Evolutionary conservation across 2,888 invertebrate genomes (phyloP).

Genomic region (Scaptomyza cyrtandrae): DNA sequence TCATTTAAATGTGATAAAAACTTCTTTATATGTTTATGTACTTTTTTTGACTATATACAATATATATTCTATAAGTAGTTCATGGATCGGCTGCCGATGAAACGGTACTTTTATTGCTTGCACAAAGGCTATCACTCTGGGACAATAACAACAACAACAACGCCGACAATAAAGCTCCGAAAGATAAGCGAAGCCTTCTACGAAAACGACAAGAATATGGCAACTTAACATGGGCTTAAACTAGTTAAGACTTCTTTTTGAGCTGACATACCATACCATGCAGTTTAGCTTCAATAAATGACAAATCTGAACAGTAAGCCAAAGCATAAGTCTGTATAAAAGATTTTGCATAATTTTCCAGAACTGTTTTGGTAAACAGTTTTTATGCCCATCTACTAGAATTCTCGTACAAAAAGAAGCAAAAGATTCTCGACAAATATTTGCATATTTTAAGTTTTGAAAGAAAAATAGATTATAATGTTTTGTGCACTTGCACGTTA

Average conservation of each 20-base stretch:
- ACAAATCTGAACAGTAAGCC: not conserved
- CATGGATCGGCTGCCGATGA: constrained; percentile 48
- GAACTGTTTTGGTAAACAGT: not conserved
- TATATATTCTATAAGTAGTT: constrained; percentile 54
- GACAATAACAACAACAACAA: constrained; percentile 19
- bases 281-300: not conserved
- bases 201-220: not conserved
- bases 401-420: too few relatives aligned
- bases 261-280: not conserved
- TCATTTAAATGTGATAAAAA: constrained; percentile 49
- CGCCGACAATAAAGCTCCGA: constrained; percentile 39
- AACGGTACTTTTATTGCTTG: constrained; percentile 66
- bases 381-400: too few relatives aligned
- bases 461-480: too few relatives aligned
- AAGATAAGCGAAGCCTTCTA: constrained; percentile 30
- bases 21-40: constrained; percentile 22
- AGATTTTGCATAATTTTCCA: not conserved
- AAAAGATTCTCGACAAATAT: too few relatives aligned
- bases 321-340: not conserved
- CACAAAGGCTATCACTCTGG: constrained; percentile 35
- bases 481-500: too few relatives aligned
- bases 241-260: constrained; percentile 6
- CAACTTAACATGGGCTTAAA: not conserved
- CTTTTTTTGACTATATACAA: too few relatives aligned
- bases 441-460: too few relatives aligned